Conservation (phyloP, 2,113 vertebrate genomes). For the Oryzias woworae region DNA sequence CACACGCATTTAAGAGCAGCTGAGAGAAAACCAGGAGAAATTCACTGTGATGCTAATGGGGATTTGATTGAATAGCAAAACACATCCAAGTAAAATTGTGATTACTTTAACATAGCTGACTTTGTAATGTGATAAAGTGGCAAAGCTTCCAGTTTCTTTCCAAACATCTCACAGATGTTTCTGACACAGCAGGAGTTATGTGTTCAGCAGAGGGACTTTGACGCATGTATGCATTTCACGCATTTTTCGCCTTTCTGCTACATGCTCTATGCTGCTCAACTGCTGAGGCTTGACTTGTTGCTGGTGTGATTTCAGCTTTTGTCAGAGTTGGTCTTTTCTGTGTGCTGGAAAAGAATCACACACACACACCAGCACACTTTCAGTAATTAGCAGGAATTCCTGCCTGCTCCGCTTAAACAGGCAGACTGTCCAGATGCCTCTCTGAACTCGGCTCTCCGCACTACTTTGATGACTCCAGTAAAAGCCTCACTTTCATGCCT, state of each 20-base stretch:
- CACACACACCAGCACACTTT: slow-evolving; percentile 19
- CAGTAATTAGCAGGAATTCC: slow-evolving; percentile 67
- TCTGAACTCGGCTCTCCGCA: slow-evolving; percentile 50
- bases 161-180: slow-evolving; percentile 48
- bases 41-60: slow-evolving; percentile 28
- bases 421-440: slow-evolving; percentile 65
- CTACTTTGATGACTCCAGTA: slow-evolving; percentile 75
- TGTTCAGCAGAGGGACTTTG: slow-evolving; percentile 52
- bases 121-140: slow-evolving; percentile 62
- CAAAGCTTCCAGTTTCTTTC: slow-evolving; percentile 56
- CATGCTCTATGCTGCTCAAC: slow-evolving; percentile 46
- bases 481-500: slow-evolving; percentile 60
- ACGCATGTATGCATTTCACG: slow-evolving; percentile 59
- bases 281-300: slow-evolving; percentile 46
- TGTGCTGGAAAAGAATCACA: slow-evolving; percentile 13
- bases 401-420: slow-evolving; percentile 54
- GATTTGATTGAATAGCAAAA: slow-evolving; percentile 29
- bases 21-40: slow-evolving; percentile 25
- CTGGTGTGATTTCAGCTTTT: slow-evolving; percentile 6
- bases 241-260: slow-evolving; percentile 59
- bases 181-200: slow-evolving; percentile 43
- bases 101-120: slow-evolving; percentile 47
- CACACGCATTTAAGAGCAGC: slow-evolving; percentile 25
- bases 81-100: slow-evolving; percentile 31
- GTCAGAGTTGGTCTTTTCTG: slow-evolving; percentile 19